These are phyloP conservation scores for mouse (Mus musculus) DNA, from an alignment of 2,113 vertebrate genomes.

Conservation along the genomic window GRCm39 chr6:112255501-112256000, in stretches of 20 bases:
- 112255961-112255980: background rate
- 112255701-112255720: background rate
- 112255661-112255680: background rate
- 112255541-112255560: too few relatives aligned
- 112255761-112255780: background rate
- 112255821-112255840: background rate
- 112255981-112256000: background rate
- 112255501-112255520: too few relatives aligned
- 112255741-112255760: background rate
- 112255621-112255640: background rate
- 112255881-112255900: background rate
- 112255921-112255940: background rate
- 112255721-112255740: background rate
- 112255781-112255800: background rate
- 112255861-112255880: constrained; percentile 31
- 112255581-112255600: background rate
- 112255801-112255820: background rate
- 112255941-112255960: constrained; percentile 46
- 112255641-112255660: background rate
- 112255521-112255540: too few relatives aligned
- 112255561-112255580: background rate
- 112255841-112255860: background rate
- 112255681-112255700: background rate
- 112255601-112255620: background rate
- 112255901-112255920: background rate